Evolutionary conservation across 2,888 invertebrate species (phyloP).

Genomic region (Pemphredon lugubris): DNA sequence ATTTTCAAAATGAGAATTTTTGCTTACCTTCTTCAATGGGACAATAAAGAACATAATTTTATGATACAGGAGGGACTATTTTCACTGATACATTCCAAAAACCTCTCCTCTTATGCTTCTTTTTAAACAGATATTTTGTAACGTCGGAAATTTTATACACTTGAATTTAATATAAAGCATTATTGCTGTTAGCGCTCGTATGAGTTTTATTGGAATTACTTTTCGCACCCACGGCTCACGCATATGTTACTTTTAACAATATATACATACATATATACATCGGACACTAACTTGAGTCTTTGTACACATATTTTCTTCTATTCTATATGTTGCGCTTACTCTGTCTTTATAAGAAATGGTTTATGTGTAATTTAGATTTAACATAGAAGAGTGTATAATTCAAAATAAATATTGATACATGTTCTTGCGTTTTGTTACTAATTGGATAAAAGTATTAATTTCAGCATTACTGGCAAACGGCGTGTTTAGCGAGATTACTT

Average conservation of each 20-base stretch:
- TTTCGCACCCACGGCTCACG: conserved; percentile 8
- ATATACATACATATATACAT: conserved; percentile 25
- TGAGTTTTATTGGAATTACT: conserved; percentile 28
- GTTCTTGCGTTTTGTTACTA: conserved; percentile 14
- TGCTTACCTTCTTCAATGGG: conserved; percentile 71
- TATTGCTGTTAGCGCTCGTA: conserved; percentile 7
- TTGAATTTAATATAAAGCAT: conserved; percentile 11
- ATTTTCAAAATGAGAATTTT: conserved; percentile 67
- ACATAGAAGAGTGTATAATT: conserved; percentile 39
- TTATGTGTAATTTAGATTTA: conserved; percentile 26
- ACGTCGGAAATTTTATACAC: conserved; percentile 19
- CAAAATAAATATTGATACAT: conserved; percentile 37
- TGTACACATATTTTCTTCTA: conserved; percentile 44
- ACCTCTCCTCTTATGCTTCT: conserved; percentile 44
- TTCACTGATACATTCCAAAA: conserved; percentile 55
- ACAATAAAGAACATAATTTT: conserved; percentile 75
- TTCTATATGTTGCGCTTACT: conserved; percentile 37
- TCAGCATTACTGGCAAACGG: neutral
- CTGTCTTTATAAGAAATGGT: conserved; percentile 38
- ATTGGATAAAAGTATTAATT: neutral
- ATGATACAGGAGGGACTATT: conserved; percentile 57
- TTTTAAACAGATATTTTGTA: conserved; percentile 28
- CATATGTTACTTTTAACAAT: conserved; percentile 15
- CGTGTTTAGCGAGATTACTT: neutral
- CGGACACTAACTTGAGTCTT: conserved; percentile 23